Percentiles rank a stretch among this genome's conserved stretches.
phyloP scores from a whole-genome alignment of 1,140 invertebrate genomes.

The Fopius arisanus region DNA sequence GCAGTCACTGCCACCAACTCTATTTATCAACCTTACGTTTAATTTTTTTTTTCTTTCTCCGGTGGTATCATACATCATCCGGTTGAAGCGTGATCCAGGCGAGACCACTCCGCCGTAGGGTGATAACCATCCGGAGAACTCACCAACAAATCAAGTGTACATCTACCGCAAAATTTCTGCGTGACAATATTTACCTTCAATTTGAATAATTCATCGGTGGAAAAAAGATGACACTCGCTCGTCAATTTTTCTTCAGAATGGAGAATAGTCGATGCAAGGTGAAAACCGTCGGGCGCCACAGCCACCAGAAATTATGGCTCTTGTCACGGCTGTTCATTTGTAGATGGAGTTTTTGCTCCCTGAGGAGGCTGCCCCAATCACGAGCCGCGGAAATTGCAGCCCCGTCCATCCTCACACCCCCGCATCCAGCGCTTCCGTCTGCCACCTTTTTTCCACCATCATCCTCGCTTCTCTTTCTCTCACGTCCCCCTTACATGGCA shows the following conservation, averaged over 20 bases:
- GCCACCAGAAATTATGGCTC: slow-evolving; percentile 73
- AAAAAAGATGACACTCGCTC: neutral
- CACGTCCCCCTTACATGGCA: slow-evolving; percentile 14
- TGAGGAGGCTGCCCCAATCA: slow-evolving; percentile 73
- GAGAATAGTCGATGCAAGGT: slow-evolving; percentile 1
- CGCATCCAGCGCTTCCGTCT: slow-evolving; percentile 40
- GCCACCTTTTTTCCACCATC: slow-evolving; percentile 48
- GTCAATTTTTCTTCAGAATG: neutral
- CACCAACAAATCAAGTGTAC: slow-evolving; percentile 31
- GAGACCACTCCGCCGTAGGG: neutral
- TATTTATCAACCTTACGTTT: slow-evolving; percentile 62
- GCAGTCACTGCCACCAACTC: slow-evolving; percentile 52
- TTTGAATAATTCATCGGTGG: neutral
- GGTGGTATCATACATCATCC: slow-evolving; percentile 57
- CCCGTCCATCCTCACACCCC: slow-evolving; percentile 46
- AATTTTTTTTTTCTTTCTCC: slow-evolving; percentile 54
- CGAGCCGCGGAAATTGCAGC: slow-evolving; percentile 75
- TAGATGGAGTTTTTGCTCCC: slow-evolving; percentile 77
- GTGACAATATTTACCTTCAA: neutral
- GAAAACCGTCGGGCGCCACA: slow-evolving; percentile 44
- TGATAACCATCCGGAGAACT: neutral
- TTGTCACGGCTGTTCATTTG: slow-evolving; percentile 78
- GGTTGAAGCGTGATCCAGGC: slow-evolving; percentile 47
- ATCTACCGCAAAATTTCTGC: neutral
- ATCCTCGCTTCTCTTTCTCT: slow-evolving; percentile 39